These are phyloP conservation scores for Caerostris darwini DNA, from an alignment of 1,140 invertebrate genomes.

Conservation along the genomic window DNA sequence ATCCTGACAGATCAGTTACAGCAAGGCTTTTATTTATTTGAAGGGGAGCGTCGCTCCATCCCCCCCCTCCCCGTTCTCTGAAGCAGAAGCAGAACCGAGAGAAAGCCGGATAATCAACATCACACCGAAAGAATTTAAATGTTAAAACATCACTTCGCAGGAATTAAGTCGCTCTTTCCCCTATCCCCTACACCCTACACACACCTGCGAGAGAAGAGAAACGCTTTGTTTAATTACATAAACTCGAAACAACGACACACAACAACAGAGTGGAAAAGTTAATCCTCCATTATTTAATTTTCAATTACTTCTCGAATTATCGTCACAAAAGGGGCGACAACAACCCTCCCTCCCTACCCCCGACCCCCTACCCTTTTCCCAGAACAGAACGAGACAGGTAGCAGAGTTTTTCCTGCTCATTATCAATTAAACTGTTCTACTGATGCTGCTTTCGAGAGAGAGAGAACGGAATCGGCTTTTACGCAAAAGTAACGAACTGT, in stretches of 20 bases:
- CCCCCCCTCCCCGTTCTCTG: neutral
- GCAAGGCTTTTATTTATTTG: neutral
- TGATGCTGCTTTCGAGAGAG: neutral
- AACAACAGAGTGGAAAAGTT: slow-evolving; percentile 47
- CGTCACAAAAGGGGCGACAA: neutral
- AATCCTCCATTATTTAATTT: slow-evolving; percentile 76
- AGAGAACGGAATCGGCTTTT: slow-evolving; percentile 39
- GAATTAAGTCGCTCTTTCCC: neutral
- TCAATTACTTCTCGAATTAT: slow-evolving; percentile 55
- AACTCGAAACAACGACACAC: slow-evolving; percentile 2
- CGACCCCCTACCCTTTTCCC: neutral
- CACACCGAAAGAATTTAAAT: slow-evolving; percentile 33
- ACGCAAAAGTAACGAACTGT: neutral
- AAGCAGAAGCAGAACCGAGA: neutral
- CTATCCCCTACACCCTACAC: neutral
- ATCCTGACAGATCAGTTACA: neutral
- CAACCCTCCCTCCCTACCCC: neutral
- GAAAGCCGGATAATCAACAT: slow-evolving; percentile 20
- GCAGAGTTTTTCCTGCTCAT: slow-evolving; percentile 66
- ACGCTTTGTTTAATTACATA: slow-evolving; percentile 68
- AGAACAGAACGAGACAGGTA: neutral
- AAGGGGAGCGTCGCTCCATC: neutral
- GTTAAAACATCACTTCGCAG: slow-evolving; percentile 20
- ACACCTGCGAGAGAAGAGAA: neutral
- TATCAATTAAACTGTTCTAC: slow-evolving; percentile 63